Evolutionary conservation across 2,888 invertebrate genomes (phyloP), one percentile per base, ranked within the genome.

Genomic region (Ceratothoa steindachneri): DNA sequence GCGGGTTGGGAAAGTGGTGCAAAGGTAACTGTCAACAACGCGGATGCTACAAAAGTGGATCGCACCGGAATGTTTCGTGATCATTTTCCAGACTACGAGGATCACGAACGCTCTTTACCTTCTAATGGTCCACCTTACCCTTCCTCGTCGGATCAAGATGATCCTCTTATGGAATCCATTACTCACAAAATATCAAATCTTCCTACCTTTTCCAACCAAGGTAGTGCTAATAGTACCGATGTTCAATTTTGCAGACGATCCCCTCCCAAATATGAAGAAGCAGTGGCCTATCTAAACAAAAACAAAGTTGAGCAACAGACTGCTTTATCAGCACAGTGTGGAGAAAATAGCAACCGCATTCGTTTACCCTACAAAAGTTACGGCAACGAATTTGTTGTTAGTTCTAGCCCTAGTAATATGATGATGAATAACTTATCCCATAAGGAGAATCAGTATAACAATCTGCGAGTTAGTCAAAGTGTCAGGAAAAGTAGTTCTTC

Each of bases 261-360:
- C 12, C 60, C 60, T 24, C 60, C 60, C n/a, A 60, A 60, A 24
- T 60, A 60, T 24, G 60, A 60, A 24, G 60, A 60, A 60, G 60
- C 60, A 12, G 24, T 60, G n/a, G 60, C 60, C 12, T 60, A 60
- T 24, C 24, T 60, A 2, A 60, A 60, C 27, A 24, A 24, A 24
- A 60, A 60, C 24, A 60, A 60, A 60, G 41, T 15, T 41, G 41
- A 41, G 41, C 5, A 41, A 15, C 41, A 41, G 15, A 41, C 5
- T 41, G 41, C 15, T 41, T 41, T 41, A 41, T 5, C 41, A 15
- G 7, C 41, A 5, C 41, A 41, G 15, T 41, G 41, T 41, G 5
- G 7, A 9, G 15, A 41, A 5, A 41, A 15, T 15, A 41, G 41
- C 15, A 9, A 5, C 41, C 7, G 5, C 5, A n/a, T n/a, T n/a